Evolutionary conservation across 2,888 invertebrate species (phyloP).

Genomic region (Camponotus fellah): DNA sequence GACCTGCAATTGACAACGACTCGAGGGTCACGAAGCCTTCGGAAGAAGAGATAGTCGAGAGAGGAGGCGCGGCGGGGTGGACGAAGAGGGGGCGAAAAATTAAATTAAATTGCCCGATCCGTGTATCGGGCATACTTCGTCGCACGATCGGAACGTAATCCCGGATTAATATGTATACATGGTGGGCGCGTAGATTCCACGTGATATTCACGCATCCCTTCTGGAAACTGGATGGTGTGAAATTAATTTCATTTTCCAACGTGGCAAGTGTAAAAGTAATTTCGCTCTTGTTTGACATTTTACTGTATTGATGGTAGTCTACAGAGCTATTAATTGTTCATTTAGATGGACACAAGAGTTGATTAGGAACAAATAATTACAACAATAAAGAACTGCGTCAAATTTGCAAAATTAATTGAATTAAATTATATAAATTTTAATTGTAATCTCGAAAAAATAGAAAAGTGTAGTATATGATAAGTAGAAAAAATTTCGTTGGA

Average conservation of each 20-base stretch:
- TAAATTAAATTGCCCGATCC: conserved; percentile 77
- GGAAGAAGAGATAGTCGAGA: conserved; percentile 60
- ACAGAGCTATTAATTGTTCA: neutral
- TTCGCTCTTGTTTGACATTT: neutral
- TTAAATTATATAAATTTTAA: neutral
- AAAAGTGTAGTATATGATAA: neutral
- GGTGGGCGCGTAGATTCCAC: neutral
- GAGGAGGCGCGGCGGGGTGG: conserved; percentile 18
- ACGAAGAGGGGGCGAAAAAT: conserved; percentile 76
- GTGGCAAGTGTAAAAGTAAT: neutral
- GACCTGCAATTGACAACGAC: conserved; percentile 84
- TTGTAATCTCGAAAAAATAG: neutral
- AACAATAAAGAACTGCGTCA: neutral
- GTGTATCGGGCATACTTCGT: conserved; percentile 52
- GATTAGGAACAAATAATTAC: neutral
- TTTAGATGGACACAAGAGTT: neutral
- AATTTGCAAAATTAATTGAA: neutral
- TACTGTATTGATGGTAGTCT: neutral
- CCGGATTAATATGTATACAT: conserved; percentile 61
- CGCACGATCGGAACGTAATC: conserved; percentile 65
- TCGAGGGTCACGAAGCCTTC: conserved; percentile 64
- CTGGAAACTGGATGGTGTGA: neutral
- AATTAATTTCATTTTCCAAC: neutral
- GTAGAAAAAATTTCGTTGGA: neutral
- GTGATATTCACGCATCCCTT: neutral